Evolutionary conservation across 2,797 vertebrate genomes (phyloP), one percentile per base, ranked within the genome.

Genomic region (Nyctalus aviator): DNA sequence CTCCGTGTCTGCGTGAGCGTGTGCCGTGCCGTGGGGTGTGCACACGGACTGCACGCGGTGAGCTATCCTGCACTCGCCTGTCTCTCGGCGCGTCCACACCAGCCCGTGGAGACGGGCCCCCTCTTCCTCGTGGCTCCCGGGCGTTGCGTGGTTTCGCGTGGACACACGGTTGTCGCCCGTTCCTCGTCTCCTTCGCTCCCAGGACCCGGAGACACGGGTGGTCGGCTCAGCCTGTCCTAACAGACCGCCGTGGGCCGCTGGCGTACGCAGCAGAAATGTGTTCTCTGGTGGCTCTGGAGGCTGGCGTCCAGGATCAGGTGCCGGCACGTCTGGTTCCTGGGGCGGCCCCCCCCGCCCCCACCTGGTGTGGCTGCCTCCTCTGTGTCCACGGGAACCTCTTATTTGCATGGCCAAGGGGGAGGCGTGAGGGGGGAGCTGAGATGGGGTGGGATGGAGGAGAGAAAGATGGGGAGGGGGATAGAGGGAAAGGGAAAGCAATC

Each of bases 101-200:
- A 1, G 59, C 30, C 20, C 32, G 17, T 4, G 10, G 41, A 37
- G 13, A 27, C 0, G 1, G 0, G 1, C 18, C 30, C 35, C 3
- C 0, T 6, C 30, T 57, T 12, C 59, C 4, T 46, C 2, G 1
- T 8, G 2, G 14, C 6, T 6, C 0, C 6, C 8, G 27, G 41
- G 15, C 13, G 5, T 10, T 3, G 44, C 27, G 2, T n/a, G 18
- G 66, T 23, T 30, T 32, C 0, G 1, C 11, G 30, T 1, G 17
- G 1, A 0, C 78, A 15, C 7, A 0, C 23, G 3, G 5, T 17
- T 41, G 8, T 0, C 10, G 32, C 15, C 83, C 75, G 8, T 6
- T 20, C 2, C 4, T 4, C 12, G 13, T 7, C 35, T 15, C 0
- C 72, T 84, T n/a, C 8, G 25, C 35, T 44, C 25, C 15, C 25